These are phyloP conservation scores for Agrypnia vestita DNA, from an alignment of 1,140 invertebrate species.

Conservation along the genomic window DNA sequence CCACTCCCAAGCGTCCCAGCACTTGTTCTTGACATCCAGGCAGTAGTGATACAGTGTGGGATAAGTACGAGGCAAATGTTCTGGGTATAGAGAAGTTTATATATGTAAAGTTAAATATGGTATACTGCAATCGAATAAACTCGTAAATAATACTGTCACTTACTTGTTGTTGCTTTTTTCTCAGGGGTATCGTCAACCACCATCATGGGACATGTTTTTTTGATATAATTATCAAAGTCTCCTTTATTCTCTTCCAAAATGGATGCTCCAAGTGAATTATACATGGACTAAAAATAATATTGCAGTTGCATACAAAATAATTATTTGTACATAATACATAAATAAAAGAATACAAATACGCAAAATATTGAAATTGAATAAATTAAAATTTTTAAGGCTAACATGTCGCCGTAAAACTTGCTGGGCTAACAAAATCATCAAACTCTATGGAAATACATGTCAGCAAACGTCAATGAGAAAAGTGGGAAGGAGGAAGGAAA, in stretches of 20 bases:
- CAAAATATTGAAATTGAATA: no score
- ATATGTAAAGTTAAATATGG: no score
- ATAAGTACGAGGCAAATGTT: conserved; percentile 79
- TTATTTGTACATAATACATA: background rate
- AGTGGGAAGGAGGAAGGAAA: no score
- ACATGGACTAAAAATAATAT: conserved; percentile 76
- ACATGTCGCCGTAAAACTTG: no score
- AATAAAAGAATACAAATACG: no score
- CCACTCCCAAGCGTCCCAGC: conserved; percentile 91
- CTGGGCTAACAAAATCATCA: no score
- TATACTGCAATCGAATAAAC: no score
- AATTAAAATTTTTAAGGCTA: no score
- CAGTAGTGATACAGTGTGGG: conserved; percentile 87
- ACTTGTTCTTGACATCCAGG: conserved; percentile 78
- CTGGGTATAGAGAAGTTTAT: conserved; percentile 65
- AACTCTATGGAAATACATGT: no score
- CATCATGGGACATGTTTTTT: conserved; percentile 82
- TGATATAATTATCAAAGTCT: conserved; percentile 87
- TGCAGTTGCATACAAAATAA: background rate
- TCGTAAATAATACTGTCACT: conserved; percentile 12
- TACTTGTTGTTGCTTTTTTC: conserved; percentile 78
- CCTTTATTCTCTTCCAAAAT: conserved; percentile 79
- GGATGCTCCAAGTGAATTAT: conserved; percentile 88
- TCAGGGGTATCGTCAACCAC: conserved; percentile 77
- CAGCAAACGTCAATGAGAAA: no score